Evolutionary conservation across 1,140 invertebrate species (phyloP).

Genomic region (Mamestra configurata): DNA sequence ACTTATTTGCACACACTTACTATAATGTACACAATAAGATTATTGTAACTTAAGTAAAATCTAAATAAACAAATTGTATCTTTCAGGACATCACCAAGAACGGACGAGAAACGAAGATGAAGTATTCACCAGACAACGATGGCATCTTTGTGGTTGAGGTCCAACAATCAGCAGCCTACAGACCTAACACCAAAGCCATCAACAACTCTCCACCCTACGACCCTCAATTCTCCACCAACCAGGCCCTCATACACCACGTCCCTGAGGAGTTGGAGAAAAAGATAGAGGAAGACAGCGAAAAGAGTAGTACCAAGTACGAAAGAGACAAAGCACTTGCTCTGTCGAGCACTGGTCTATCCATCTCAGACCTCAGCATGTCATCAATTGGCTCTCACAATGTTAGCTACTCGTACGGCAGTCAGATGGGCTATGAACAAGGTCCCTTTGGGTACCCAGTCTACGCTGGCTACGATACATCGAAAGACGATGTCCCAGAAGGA

Average conservation of each 20-base stretch:
- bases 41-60: not conserved
- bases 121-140: constrained; percentile 91
- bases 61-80: not conserved
- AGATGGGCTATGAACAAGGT: constrained; percentile 92
- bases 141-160: constrained; percentile 94
- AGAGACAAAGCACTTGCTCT: constrained; percentile 79
- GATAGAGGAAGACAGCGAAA: constrained; percentile 85
- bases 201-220: constrained; percentile 76
- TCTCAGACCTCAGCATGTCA: constrained; percentile 92
- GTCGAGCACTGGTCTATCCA: constrained; percentile 92
- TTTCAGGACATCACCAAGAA: constrained; percentile 91
- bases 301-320: constrained; percentile 76
- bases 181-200: constrained; percentile 68
- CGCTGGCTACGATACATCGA: constrained; percentile 88
- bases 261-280: constrained; percentile 83
- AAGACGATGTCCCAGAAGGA: constrained; percentile 83
- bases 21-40: no score
- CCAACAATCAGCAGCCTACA: constrained; percentile 87
- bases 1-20: no score
- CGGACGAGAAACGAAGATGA: constrained; percentile 91
- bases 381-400: constrained; percentile 91
- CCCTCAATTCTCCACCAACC: constrained; percentile 86
- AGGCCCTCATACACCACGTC: constrained; percentile 89
- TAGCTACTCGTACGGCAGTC: constrained; percentile 93
- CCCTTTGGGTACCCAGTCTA: constrained; percentile 91